Base-by-base conservation (phyloP, 2,113 vertebrate genomes). In the Catagonus wagneri region DNA sequence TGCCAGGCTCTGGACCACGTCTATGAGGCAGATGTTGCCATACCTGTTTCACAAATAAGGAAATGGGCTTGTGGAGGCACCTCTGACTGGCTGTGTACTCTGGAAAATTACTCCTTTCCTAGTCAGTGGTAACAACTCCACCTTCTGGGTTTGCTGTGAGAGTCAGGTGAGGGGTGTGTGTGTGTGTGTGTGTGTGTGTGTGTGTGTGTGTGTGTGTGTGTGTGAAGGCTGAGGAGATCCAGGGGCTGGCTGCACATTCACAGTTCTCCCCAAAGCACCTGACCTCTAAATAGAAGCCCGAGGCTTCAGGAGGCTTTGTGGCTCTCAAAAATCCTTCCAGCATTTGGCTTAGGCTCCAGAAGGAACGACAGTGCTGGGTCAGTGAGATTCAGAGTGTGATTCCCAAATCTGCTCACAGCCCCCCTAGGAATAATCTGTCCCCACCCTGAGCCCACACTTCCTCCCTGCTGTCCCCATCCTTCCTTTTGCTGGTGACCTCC, bases 31-130 rank as follows among this genome's bases (percentile, higher is more conserved):
- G 61, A 13, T n/a, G 2, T 32, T 29, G 13, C 39, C n/a, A 13
- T 8, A 58, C 39, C 20, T 50, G n/a, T 52, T 50, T 92, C 44
- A 68, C 34, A 56, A n/a, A 87, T 9, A 78, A 58, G 83, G 54
- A 29, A 22, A 16, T 2, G 3, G 19, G 56, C 29, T 52, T 0
- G 0, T 1, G 44, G 54, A 12, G 50, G 10, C 1, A 0, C 6
- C 14, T 71, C 66, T 29, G 20, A 16, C n/a, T 27, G 69, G 78
- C 61, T 16, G 0, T 29, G 84, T 76, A 66, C 52, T 56, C 23
- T 50, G 6, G 54, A 58, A 60, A 56, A 69, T 86, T 20, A 60
- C 58, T 60, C 68, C 65, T 44, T 95, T 34, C 65, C 44, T 44
- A 85, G 27, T 23, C 34, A 14, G 15, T 7, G 4, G 13, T 84